Evolutionary conservation across 1,140 invertebrate species (phyloP).

Genomic region (Procambarus virginalis): DNA sequence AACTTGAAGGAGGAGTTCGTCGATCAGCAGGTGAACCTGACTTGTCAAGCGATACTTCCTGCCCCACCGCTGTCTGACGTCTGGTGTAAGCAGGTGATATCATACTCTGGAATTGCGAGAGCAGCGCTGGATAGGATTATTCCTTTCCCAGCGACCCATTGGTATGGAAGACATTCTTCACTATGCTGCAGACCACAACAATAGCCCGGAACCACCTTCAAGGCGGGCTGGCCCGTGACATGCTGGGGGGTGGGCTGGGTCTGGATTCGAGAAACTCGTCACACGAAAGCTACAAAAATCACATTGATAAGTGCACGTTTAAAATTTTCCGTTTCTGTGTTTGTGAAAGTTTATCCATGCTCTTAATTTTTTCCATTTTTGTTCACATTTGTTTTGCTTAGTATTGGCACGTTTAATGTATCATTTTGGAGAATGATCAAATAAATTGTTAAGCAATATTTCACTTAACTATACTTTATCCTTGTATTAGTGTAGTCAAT

Average conservation of each 20-base stretch:
- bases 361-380: too few relatives aligned
- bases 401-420: too few relatives aligned
- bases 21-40: constrained; percentile 11
- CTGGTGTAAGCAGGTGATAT: constrained; percentile 6
- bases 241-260: background rate
- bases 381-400: too few relatives aligned
- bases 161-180: constrained; percentile 2
- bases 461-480: too few relatives aligned
- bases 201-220: constrained; percentile 21
- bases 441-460: too few relatives aligned
- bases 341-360: background rate
- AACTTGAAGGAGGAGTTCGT: constrained; percentile 13
- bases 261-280: constrained; percentile 10
- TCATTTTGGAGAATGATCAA: too few relatives aligned
- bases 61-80: constrained; percentile 5
- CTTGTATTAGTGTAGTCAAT: too few relatives aligned
- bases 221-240: constrained; percentile 12
- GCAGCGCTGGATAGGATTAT: constrained; percentile 23
- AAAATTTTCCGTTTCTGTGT: background rate
- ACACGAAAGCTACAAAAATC: constrained; percentile 14
- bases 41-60: background rate
- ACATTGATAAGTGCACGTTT: background rate
- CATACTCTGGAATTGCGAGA: constrained; percentile 1
- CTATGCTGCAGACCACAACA: constrained; percentile 20
- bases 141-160: constrained; percentile 14